These are phyloP conservation scores for Siderastrea siderea DNA, from an alignment of 92 coral and sea anemone genomes.

Conservation along the genomic window DNA sequence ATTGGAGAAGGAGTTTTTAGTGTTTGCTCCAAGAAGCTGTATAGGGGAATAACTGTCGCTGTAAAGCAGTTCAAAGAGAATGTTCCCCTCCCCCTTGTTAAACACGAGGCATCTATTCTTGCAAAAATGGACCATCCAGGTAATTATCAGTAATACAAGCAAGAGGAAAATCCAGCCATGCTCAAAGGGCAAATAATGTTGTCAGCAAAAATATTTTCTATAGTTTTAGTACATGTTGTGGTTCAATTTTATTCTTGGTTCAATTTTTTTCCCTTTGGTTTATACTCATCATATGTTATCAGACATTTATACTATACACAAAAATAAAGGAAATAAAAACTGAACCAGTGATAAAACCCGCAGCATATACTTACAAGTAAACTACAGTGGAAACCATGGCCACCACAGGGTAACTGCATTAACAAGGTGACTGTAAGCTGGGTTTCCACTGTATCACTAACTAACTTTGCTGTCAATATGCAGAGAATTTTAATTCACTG, in stretches of 20 bases:
- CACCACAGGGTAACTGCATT: neutral
- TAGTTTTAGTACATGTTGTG: neutral
- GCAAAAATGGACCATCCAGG: constrained; percentile 45
- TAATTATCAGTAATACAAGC: constrained; percentile 22
- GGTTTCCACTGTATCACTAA: neutral
- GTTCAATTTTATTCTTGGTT: constrained; percentile 2
- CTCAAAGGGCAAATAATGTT: neutral
- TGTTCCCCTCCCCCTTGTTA: constrained; percentile 18
- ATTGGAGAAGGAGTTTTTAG: constrained; percentile 51
- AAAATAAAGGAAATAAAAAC: too few species aligned
- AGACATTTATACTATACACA: neutral
- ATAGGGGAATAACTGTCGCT: constrained; percentile 38
- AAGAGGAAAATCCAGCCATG: constrained; percentile 13
- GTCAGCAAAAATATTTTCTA: constrained; percentile 10
- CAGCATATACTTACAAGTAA: neutral
- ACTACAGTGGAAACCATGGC: neutral
- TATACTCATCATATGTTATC: neutral
- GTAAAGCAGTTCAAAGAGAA: constrained; percentile 27
- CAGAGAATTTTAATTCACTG: neutral
- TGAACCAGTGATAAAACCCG: neutral
- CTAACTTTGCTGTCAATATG: neutral
- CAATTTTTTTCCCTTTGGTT: neutral
- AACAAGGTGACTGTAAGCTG: neutral
- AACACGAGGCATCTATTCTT: constrained; percentile 37
- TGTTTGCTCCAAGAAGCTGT: constrained; percentile 25